These are phyloP conservation scores for Drosophila leontia DNA, from an alignment of 1,140 invertebrate species.

Conservation along the genomic window DNA sequence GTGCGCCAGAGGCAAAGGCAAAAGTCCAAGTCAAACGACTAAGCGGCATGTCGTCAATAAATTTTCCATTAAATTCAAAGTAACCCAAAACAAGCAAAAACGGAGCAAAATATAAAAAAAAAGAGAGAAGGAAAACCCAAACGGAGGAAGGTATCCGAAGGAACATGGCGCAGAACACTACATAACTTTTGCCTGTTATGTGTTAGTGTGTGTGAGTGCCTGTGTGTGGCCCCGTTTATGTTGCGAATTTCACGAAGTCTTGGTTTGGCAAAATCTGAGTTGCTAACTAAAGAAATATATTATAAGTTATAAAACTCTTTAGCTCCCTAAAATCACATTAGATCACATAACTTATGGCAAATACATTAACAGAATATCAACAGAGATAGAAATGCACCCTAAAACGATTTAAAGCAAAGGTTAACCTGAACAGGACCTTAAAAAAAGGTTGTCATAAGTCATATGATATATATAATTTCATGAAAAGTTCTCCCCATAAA, in stretches of 20 bases:
- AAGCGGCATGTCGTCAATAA: conserved; percentile 82
- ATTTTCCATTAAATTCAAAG: conserved; percentile 83
- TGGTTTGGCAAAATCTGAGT: neutral
- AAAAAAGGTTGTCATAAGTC: neutral
- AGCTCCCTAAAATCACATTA: neutral
- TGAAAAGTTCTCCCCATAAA: neutral
- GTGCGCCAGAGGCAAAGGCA: conserved; percentile 54
- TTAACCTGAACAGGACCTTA: neutral
- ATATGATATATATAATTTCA: neutral
- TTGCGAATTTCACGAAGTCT: neutral
- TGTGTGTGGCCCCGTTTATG: conserved; percentile 13
- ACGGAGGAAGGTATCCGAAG: conserved; percentile 68
- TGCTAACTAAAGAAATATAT: neutral
- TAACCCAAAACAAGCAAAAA: conserved; percentile 71
- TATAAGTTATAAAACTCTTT: neutral
- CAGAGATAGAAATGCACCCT: neutral
- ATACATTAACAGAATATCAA: too few species aligned
- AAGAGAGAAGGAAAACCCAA: conserved; percentile 52
- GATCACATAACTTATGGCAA: neutral
- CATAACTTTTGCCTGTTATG: conserved; percentile 69
- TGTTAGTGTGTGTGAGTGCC: conserved; percentile 9
- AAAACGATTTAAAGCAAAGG: neutral
- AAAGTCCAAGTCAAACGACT: conserved; percentile 82
- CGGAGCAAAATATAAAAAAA: conserved; percentile 33
- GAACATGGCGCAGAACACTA: conserved; percentile 70